These are phyloP conservation scores for Noctua janthe DNA, from an alignment of 2,888 invertebrate genomes.

Conservation along the genomic window DNA sequence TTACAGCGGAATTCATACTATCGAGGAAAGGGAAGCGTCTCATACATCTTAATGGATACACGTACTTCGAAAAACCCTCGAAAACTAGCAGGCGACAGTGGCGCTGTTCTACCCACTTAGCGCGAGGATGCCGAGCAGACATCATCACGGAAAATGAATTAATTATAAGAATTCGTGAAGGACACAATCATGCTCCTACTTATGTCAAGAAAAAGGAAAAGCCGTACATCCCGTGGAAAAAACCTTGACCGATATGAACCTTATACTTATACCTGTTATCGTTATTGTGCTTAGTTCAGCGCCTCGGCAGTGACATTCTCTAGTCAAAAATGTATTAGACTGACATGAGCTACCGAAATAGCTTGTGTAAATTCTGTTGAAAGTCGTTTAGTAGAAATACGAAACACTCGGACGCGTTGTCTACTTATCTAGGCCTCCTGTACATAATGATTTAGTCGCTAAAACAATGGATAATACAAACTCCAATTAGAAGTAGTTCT, in stretches of 20 bases:
- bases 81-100: slow-evolving; percentile 49
- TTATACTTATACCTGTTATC: not conserved
- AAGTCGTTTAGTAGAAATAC: too few relatives aligned
- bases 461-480: too few relatives aligned
- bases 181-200: slow-evolving; percentile 33
- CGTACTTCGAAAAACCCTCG: slow-evolving; percentile 30
- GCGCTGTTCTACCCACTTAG: slow-evolving; percentile 39
- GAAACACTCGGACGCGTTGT: too few relatives aligned
- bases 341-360: too few relatives aligned
- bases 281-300: not conserved
- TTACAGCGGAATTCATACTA: slow-evolving; percentile 35
- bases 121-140: slow-evolving; percentile 31
- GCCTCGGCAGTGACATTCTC: too few relatives aligned
- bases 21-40: slow-evolving; percentile 37
- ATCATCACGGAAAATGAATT: slow-evolving; percentile 19
- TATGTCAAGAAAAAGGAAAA: not conserved
- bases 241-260: not conserved
- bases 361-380: too few relatives aligned
- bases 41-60: slow-evolving; percentile 24
- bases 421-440: too few relatives aligned
- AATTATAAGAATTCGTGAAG: slow-evolving; percentile 33
- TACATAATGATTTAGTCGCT: too few relatives aligned
- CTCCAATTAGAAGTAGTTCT: too few relatives aligned
- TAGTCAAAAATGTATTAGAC: too few relatives aligned
- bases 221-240: not conserved